Evolutionary conservation across 2,113 vertebrate genomes (phyloP), one percentile per base, ranked within the genome.

Genomic region (Salvelinus alpinus): DNA sequence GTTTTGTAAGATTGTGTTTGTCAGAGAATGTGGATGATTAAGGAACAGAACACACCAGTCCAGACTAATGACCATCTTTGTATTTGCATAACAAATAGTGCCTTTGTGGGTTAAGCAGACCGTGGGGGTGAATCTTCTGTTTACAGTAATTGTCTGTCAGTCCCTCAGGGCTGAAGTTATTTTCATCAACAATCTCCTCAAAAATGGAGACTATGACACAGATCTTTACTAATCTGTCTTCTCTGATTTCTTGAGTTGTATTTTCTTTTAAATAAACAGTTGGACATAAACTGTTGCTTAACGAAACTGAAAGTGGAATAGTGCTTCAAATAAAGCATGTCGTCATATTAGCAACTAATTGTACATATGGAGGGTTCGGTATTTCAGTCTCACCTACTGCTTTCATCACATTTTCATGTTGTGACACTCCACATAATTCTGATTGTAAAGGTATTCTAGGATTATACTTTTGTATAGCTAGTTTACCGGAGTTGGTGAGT

Each of bases 401-500:
- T 57, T 20, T 57, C 54, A 57, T 20, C 20, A 20, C 54, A 57
- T 18, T 20, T 18, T 20, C 54, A 57, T 44, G 38, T 44, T 44
- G 9, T 44, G 38, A 44, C 59, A 54, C 51, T 18, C 51, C 51
- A 18, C 51, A 18, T 54, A 14, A 54, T 18, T 16, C 51, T 18
- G 16, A 4, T 18, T 14, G 51, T 44, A 44, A 6, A 5, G 59
- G 1, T 62, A 22, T 11, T 9, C n/a, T n/a, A 22, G 22, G 59
- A 3, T 2, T 20, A 20, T 4, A 14, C 54, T 57, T 57, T 57
- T 57, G 59, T 8, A 57, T 3, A 73, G 20, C 44, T 12, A 67
- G 18, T 54, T 69, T 78, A 97, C 96, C 96, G 64, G 96, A 97
- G 84, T 97, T 97, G 77, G 95, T 96, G 8, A 97, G 95, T 5